These are phyloP conservation scores for Clavelina lepadiformis DNA, from an alignment of 23 tunicate species.

Conservation along the genomic window DNA sequence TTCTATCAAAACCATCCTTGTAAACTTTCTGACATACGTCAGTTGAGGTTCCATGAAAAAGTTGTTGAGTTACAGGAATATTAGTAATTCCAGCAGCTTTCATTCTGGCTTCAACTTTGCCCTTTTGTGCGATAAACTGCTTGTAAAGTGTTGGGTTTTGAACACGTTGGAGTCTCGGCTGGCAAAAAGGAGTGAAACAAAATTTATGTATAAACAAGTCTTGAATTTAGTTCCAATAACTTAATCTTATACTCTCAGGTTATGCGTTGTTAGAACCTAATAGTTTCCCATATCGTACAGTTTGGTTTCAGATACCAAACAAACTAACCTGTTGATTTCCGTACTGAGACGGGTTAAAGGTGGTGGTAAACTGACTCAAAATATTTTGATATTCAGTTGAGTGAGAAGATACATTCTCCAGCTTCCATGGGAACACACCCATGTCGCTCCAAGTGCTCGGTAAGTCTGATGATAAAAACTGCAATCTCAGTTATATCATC, in stretches of 20 bases:
- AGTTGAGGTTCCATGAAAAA: conserved; percentile 62
- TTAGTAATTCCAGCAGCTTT: background rate
- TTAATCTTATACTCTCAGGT: no score
- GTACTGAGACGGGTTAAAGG: no score
- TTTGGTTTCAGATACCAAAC: no score
- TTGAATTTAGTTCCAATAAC: no score
- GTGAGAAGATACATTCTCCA: background rate
- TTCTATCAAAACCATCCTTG: conserved; percentile 67
- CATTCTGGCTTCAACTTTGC: conserved; percentile 42
- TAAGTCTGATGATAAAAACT: no score
- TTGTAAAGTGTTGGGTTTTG: conserved; percentile 62
- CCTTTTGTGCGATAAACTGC: conserved; percentile 59
- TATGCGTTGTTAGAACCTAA: no score
- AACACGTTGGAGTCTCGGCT: conserved; percentile 49
- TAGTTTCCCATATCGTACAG: no score
- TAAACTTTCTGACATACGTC: conserved; percentile 29
- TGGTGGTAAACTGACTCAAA: background rate
- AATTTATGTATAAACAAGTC: no score
- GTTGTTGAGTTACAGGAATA: conserved; percentile 22
- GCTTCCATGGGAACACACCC: background rate
- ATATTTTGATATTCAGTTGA: background rate
- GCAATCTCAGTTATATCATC: no score
- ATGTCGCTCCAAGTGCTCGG: background rate
- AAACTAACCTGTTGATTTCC: no score
- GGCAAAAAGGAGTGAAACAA: no score